Evolutionary conservation across 2,888 invertebrate genomes (phyloP).

Genomic region (Phlogophora meticulosa): DNA sequence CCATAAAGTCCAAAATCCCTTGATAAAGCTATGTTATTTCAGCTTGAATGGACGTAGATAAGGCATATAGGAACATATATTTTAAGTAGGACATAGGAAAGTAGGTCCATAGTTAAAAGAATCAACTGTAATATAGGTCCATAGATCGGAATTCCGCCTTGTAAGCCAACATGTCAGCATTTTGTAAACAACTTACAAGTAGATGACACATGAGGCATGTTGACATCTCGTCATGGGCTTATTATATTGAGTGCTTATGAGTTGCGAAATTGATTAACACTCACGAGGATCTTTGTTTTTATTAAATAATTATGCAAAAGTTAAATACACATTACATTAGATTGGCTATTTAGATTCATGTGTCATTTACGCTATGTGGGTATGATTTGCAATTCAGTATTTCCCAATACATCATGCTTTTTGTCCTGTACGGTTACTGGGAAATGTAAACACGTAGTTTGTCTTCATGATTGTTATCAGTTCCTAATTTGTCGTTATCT

Average conservation of each 20-base stretch:
- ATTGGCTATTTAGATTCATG: background rate
- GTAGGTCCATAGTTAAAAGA: background rate
- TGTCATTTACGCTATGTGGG: background rate
- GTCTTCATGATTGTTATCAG: background rate
- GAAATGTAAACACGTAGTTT: background rate
- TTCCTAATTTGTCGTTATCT: background rate
- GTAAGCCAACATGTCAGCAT: slow-evolving; percentile 35
- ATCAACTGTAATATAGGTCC: background rate
- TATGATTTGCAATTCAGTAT: slow-evolving; percentile 3
- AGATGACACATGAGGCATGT: slow-evolving; percentile 30
- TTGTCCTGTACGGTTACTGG: background rate
- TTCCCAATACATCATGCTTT: background rate
- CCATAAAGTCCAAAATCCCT: no score
- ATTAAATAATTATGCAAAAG: slow-evolving; percentile 16
- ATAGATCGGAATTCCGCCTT: slow-evolving; percentile 28
- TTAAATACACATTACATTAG: slow-evolving; percentile 7
- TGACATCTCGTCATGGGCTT: slow-evolving; percentile 36
- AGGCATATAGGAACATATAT: no score
- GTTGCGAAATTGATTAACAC: slow-evolving; percentile 27
- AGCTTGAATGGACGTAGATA: background rate
- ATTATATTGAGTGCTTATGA: slow-evolving; percentile 24
- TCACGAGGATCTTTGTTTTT: slow-evolving; percentile 8
- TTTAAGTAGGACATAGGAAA: background rate
- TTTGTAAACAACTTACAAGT: slow-evolving; percentile 43
- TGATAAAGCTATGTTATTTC: background rate